A percentile compares a stretch with the other conserved stretches of the same genome.
These are phyloP conservation scores for Ploceus nigricollis DNA, from an alignment of 2,113 vertebrate genomes.

Conservation along the genomic window DNA sequence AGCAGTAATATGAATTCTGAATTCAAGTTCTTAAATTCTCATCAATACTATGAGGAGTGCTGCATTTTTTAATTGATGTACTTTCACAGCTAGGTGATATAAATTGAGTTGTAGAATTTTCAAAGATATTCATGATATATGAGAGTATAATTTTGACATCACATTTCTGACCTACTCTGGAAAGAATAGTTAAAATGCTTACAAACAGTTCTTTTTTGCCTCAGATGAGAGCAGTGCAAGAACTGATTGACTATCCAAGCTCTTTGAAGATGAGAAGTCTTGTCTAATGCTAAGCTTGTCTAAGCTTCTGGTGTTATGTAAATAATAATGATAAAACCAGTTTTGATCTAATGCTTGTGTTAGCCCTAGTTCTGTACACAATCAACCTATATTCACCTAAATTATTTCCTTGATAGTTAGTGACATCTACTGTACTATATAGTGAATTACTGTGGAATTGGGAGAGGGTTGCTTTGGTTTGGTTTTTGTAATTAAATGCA, in stretches of 20 bases:
- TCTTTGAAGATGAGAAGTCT: not conserved
- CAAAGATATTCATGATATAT: not conserved
- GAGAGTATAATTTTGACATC: not conserved
- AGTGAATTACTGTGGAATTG: conserved; percentile 43
- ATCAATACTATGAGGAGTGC: not conserved
- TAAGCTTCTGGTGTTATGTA: not conserved
- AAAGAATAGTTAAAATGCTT: not conserved
- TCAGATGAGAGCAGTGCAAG: not conserved
- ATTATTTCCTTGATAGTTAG: conserved; percentile 57
- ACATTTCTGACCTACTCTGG: not conserved
- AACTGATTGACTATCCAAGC: not conserved
- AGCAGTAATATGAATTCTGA: not conserved
- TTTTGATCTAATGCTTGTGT: not conserved
- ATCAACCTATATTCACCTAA: not conserved
- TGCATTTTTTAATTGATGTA: not conserved
- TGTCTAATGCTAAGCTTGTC: not conserved
- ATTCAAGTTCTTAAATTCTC: not conserved
- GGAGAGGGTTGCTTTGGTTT: not conserved
- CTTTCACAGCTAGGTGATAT: not conserved
- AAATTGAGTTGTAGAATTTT: not conserved
- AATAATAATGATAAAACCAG: not conserved
- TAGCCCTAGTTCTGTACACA: not conserved
- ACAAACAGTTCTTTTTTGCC: not conserved
- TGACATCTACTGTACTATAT: conserved; percentile 73
- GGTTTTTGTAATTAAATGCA: not conserved